These are phyloP conservation scores for Acronicta aceris DNA, from an alignment of 2,888 invertebrate species.

Conservation along the genomic window DNA sequence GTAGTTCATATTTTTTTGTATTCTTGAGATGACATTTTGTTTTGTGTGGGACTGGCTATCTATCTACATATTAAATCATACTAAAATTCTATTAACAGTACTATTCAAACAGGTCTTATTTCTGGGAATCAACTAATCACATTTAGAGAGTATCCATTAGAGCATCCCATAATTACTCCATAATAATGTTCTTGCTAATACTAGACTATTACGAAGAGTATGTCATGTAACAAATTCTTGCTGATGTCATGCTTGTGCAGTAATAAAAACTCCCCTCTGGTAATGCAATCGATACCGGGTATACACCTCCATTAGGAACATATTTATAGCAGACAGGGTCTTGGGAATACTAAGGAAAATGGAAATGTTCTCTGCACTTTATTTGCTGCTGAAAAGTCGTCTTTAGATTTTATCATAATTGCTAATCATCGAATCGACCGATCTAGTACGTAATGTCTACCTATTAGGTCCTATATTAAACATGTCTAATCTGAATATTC, in stretches of 20 bases:
- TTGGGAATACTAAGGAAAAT: slow-evolving; percentile 69
- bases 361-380: slow-evolving; percentile 62
- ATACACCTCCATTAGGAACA: slow-evolving; percentile 53
- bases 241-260: slow-evolving; percentile 76
- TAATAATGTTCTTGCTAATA: slow-evolving; percentile 29
- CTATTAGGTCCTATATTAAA: too few relatives aligned
- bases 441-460: not conserved
- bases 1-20: too few relatives aligned
- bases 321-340: slow-evolving; percentile 79
- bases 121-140: slow-evolving; percentile 19
- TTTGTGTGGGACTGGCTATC: too few relatives aligned
- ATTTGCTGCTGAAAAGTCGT: slow-evolving; percentile 51
- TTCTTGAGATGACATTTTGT: too few relatives aligned
- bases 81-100: slow-evolving; percentile 4
- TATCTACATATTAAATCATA: too few relatives aligned
- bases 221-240: slow-evolving; percentile 54
- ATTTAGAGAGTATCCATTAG: slow-evolving; percentile 11
- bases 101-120: not conserved
- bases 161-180: slow-evolving; percentile 21
- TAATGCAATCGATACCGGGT: slow-evolving; percentile 78
- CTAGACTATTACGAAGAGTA: slow-evolving; percentile 23
- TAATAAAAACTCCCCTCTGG: slow-evolving; percentile 73
- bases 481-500: too few relatives aligned
- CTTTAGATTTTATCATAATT: slow-evolving; percentile 57
- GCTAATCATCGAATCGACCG: not conserved